Evolutionary conservation across 2,888 invertebrate genomes (phyloP).

Genomic region (Gisinianus flammeolus): DNA sequence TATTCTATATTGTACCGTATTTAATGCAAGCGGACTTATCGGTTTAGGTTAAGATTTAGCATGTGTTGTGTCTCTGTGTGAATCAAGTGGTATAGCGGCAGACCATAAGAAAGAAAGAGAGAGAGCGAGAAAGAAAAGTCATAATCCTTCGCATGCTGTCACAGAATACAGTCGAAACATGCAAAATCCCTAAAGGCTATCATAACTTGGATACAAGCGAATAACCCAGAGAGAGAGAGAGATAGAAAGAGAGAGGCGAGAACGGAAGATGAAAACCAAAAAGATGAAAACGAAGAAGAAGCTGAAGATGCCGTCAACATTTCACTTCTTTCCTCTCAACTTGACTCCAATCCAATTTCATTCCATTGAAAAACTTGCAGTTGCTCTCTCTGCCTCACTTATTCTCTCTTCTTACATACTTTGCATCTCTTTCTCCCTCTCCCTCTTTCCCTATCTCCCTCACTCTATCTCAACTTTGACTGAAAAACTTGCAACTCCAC

Average conservation of each 20-base stretch:
- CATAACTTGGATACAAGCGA: constrained; percentile 30
- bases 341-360: constrained; percentile 42
- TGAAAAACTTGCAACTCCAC: constrained; percentile 15
- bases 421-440: constrained; percentile 10
- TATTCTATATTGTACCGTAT: not conserved
- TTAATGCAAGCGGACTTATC: not conserved
- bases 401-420: not conserved
- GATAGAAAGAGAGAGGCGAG: constrained; percentile 11
- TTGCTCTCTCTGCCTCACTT: constrained; percentile 22
- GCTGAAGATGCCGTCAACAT: constrained; percentile 34
- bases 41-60: constrained; percentile 15
- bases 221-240: constrained; percentile 3
- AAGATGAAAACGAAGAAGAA: constrained; percentile 7
- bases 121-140: constrained; percentile 5
- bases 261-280: not conserved
- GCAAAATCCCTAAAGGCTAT: constrained; percentile 40
- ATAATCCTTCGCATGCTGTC: constrained; percentile 34
- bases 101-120: constrained; percentile 5
- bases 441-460: too few species aligned
- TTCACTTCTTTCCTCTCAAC: constrained; percentile 36
- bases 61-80: constrained; percentile 2
- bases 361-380: constrained; percentile 33
- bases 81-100: constrained; percentile 13
- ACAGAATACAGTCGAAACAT: constrained; percentile 19
- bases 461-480: too few species aligned